phyloP scores from a whole-genome alignment of 2,888 invertebrate species.

The Augochlorella aurata region DNA sequence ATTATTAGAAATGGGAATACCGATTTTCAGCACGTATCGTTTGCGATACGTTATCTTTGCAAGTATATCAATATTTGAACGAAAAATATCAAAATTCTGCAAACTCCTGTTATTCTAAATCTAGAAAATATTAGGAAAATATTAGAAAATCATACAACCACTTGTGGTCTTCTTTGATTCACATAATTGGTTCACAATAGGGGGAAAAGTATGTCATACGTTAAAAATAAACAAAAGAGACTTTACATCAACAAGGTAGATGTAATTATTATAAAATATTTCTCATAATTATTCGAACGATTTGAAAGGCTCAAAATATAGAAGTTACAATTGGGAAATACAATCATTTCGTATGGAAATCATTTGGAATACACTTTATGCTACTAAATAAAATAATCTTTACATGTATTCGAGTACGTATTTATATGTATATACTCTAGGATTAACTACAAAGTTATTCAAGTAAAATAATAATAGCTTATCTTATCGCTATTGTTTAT shows the following conservation, averaged over 20 bases:
- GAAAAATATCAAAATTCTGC: neutral
- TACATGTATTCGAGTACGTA: no score
- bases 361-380: neutral
- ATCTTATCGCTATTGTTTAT: no score
- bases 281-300: neutral
- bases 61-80: neutral
- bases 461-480: no score
- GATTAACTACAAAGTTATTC: no score
- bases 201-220: neutral
- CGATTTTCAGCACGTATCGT: neutral
- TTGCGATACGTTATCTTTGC: neutral
- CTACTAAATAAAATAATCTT: no score
- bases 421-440: no score
- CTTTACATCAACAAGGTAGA: neutral
- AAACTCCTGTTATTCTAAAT: no score
- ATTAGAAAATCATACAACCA: neutral
- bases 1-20: neutral
- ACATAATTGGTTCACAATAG: neutral
- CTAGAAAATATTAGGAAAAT: no score
- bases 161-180: neutral
- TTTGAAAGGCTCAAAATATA: neutral
- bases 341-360: neutral
- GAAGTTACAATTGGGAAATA: neutral
- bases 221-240: neutral
- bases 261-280: neutral